Base-by-base conservation (phyloP, 2,797 vertebrate genomes). In the Columba guinea region DNA sequence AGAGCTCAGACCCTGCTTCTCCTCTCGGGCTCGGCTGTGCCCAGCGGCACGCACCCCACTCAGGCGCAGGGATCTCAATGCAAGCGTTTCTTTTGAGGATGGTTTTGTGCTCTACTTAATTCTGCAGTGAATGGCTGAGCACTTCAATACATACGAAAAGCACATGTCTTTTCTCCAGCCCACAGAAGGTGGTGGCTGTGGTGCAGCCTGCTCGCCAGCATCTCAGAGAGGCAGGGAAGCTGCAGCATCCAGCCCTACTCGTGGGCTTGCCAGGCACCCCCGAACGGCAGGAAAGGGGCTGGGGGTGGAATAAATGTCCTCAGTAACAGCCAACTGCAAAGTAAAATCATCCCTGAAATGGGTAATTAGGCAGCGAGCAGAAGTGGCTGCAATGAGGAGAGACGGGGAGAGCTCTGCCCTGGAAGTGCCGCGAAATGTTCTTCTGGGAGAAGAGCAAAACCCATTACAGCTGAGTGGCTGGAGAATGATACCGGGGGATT, bases 111-210 rank as follows among this genome's bases (percentile, higher is more conserved):
- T 63, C 64, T 11, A 5, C 32, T 32, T 13, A 3, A 8, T 23
- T 27, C 51, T 32, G 1, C 32, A 17, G 4, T 1, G 48, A 55
- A 3, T 3, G 35, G 30, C 69, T 23, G 41, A 58, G 84, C 39
- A 0, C 39, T 27, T n/a, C 4, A 52, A 11, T 5, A 5, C 1
- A 17, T 2, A 3, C 9, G 27, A 22, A 39, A n/a, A 13, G 0
- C 77, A n/a, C 48, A 2, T 0, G 2, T 1, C 27, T 23, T 44
- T 23, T 8, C 26, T 26, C 30, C 10, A 22, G 44, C 77, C 51
- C 34, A 8, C 20, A 1, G 62, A 51, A 64, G 30, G 11, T 2
- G 44, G 52, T 1, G n/a, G 35, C n/a, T 51, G 22, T 44, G 41
- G 41, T 18, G 41, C 41, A 44, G 49, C 44, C 34, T 4, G 39